These are phyloP conservation scores for Spea hammondii DNA, from an alignment of 2,797 vertebrate species.

Conservation along the genomic window DNA sequence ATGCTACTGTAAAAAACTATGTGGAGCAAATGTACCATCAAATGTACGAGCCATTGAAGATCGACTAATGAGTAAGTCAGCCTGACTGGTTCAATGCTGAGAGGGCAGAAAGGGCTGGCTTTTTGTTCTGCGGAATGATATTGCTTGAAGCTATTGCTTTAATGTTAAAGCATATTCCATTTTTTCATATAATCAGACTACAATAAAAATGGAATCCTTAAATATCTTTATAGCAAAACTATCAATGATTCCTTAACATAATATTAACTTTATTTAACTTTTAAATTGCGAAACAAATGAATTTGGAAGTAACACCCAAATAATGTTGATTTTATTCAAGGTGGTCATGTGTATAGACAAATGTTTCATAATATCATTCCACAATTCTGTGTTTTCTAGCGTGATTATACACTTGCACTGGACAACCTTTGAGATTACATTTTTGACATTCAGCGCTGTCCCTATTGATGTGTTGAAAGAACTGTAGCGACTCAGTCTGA, in stretches of 20 bases:
- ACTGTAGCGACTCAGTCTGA: no score
- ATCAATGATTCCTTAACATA: neutral
- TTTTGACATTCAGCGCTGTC: no score
- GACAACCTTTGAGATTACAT: no score
- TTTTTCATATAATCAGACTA: neutral
- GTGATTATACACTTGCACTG: no score
- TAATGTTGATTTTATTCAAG: no score
- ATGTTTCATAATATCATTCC: no score
- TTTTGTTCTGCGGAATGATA: conserved; percentile 3
- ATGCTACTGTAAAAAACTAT: conserved; percentile 4
- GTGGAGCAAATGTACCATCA: conserved; percentile 22
- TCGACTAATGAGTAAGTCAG: conserved; percentile 11
- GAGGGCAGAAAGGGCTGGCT: conserved; percentile 6
- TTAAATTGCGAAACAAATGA: neutral
- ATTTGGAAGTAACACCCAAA: neutral
- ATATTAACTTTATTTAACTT: neutral
- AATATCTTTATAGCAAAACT: no score
- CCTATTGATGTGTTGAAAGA: no score
- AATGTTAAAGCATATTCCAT: conserved; percentile 8
- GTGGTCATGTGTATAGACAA: no score
- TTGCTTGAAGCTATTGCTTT: conserved; percentile 6
- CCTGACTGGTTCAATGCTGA: conserved; percentile 20
- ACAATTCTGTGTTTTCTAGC: no score
- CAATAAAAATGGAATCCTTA: conserved; percentile 2
- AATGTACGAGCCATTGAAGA: conserved; percentile 20